Evolutionary conservation across 2,888 invertebrate species (phyloP).

Genomic region (Mesorhabditis spiculigera): DNA sequence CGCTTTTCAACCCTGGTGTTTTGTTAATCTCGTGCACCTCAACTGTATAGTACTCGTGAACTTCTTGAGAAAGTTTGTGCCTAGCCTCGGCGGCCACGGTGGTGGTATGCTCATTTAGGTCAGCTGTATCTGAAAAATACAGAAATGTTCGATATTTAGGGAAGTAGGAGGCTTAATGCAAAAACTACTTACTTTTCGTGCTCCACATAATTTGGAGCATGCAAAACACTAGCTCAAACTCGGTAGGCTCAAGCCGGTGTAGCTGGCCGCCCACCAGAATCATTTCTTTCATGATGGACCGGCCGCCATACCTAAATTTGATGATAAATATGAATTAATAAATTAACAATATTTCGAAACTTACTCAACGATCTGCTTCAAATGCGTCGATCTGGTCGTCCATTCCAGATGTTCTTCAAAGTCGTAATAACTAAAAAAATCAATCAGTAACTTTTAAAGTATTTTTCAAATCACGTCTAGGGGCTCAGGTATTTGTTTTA

Average conservation of each 20-base stretch:
- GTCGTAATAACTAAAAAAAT: too few relatives aligned
- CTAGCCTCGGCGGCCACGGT: neutral
- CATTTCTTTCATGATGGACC: neutral
- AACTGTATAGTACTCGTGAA: constrained; percentile 3
- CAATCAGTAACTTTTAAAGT: too few relatives aligned
- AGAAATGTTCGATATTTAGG: too few relatives aligned
- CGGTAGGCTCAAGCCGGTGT: neutral
- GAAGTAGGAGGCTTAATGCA: too few relatives aligned
- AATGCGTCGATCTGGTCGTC: too few relatives aligned
- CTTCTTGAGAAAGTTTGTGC: neutral
- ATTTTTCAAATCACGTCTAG: too few relatives aligned
- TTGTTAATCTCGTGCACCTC: neutral
- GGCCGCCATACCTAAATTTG: neutral
- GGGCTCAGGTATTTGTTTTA: too few relatives aligned
- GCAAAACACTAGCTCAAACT: constrained; percentile 1
- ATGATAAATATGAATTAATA: neutral
- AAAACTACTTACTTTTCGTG: neutral
- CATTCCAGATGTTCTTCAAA: too few relatives aligned
- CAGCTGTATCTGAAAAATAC: too few relatives aligned
- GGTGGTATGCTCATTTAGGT: neutral
- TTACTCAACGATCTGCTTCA: too few relatives aligned
- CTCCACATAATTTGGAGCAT: constrained; percentile 2
- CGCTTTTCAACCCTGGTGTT: too few relatives aligned
- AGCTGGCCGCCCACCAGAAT: neutral
- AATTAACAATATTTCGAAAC: neutral